These are phyloP conservation scores for Microtus pennsylvanicus DNA, from an alignment of 2,113 vertebrate species.

Conservation along the genomic window DNA sequence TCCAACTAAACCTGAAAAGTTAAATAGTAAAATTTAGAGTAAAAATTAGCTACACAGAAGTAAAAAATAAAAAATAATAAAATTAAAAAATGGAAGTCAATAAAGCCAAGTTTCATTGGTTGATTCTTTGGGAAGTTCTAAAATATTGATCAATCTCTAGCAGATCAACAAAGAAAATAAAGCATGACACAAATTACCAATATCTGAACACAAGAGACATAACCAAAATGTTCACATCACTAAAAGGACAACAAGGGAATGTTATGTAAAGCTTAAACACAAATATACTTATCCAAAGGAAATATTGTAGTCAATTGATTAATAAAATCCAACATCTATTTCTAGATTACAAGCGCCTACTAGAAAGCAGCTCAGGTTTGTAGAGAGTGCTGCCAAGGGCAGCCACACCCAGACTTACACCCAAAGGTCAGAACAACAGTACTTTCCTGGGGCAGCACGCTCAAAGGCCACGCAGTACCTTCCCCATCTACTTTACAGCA, in stretches of 20 bases:
- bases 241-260: neutral
- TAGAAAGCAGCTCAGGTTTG: neutral
- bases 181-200: neutral
- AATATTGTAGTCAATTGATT: neutral
- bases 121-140: neutral
- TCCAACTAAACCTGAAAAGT: neutral
- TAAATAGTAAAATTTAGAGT: neutral
- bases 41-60: neutral
- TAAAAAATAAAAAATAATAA: constrained; percentile 1
- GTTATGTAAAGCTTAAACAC: neutral
- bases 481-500: neutral
- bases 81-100: neutral
- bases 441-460: neutral
- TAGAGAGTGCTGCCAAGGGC: neutral
- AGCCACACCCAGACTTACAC: neutral
- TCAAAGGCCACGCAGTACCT: neutral
- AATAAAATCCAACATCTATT: neutral
- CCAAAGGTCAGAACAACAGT: neutral
- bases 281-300: neutral
- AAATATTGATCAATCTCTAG: neutral
- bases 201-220: neutral
- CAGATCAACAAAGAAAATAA: neutral
- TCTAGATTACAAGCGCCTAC: neutral
- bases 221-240: neutral
- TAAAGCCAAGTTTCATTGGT: neutral